A percentile compares a stretch with the other conserved stretches of the same genome.
Conservation (phyloP, 2,888 invertebrate species). For the Caenorhabditis auriculariae region DNA sequence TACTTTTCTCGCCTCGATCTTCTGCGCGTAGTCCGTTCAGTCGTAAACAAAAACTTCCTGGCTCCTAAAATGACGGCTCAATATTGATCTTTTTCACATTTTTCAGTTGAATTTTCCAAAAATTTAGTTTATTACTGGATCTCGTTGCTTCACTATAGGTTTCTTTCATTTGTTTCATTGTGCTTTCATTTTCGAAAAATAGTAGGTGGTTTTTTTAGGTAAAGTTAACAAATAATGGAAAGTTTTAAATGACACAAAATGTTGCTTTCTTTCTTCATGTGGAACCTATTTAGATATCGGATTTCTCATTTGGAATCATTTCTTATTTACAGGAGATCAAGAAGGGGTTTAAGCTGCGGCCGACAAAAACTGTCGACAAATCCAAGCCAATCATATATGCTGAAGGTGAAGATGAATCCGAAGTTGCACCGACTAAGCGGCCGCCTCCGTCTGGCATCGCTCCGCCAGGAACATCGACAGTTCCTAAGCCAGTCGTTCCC, state of each 20-base stretch:
- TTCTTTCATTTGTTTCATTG: no score
- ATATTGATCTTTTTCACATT: no score
- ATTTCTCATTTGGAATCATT: neutral
- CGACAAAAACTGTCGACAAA: slow-evolving; percentile 59
- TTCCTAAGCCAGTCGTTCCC: slow-evolving; percentile 7
- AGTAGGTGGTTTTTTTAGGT: no score
- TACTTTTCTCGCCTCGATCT: no score
- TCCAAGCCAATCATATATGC: slow-evolving; percentile 51
- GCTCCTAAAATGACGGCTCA: no score
- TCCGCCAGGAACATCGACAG: slow-evolving; percentile 20
- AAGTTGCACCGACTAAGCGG: slow-evolving; percentile 22
- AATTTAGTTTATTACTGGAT: no score
- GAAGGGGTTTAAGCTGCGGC: slow-evolving; percentile 54
- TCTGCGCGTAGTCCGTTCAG: no score
- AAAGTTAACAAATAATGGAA: neutral
- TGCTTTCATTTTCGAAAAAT: no score
- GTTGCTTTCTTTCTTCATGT: neutral
- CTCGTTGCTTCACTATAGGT: no score
- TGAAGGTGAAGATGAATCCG: slow-evolving; percentile 33
- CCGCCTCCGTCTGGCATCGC: slow-evolving; percentile 25
- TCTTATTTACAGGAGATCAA: slow-evolving; percentile 49
- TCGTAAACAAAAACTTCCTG: no score
- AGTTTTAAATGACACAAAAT: neutral
- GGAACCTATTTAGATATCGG: neutral
- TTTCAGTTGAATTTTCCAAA: neutral